A percentile compares a stretch with the other conserved stretches of the same genome.
These are phyloP conservation scores for Xiphophorus maculatus DNA, from an alignment of 2,113 vertebrate genomes.

Conservation along the genomic window DNA sequence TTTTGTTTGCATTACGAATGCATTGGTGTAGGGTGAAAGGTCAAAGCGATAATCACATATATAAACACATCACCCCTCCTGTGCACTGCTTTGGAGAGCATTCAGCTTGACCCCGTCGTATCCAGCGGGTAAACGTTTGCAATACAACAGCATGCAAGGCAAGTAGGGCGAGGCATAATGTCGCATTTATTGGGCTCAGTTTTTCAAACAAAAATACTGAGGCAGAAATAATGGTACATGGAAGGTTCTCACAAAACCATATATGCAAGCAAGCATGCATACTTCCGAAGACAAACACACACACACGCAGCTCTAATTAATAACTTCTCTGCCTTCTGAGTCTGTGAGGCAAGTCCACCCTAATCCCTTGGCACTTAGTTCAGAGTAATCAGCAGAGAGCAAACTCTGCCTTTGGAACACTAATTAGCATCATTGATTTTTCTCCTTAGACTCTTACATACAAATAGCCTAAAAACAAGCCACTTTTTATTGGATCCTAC, in stretches of 20 bases:
- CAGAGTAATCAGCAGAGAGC: slow-evolving; percentile 72
- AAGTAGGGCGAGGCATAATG: slow-evolving; percentile 1
- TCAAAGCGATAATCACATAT: slow-evolving; percentile 77
- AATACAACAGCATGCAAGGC: slow-evolving; percentile 46
- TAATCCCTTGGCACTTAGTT: slow-evolving; percentile 76
- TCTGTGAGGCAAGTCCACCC: slow-evolving; percentile 70
- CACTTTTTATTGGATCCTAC: slow-evolving; percentile 29
- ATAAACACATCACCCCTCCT: slow-evolving; percentile 69
- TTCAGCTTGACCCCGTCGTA: slow-evolving; percentile 54
- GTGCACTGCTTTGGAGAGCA: slow-evolving; percentile 38
- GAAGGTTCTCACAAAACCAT: slow-evolving; percentile 38
- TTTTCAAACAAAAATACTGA: slow-evolving; percentile 53
- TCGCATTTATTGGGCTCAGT: slow-evolving; percentile 31
- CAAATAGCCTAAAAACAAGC: slow-evolving; percentile 66
- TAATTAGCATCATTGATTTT: slow-evolving; percentile 79
- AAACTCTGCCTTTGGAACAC: slow-evolving; percentile 71
- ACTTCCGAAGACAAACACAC: slow-evolving; percentile 34
- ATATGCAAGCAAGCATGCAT: slow-evolving; percentile 30
- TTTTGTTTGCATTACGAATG: slow-evolving; percentile 76
- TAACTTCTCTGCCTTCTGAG: slow-evolving; percentile 71
- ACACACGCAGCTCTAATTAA: slow-evolving; percentile 68
- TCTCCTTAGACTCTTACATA: slow-evolving; percentile 62
- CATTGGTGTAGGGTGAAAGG: slow-evolving; percentile 61
- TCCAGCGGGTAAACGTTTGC: slow-evolving; percentile 70
- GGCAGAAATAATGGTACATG: slow-evolving; percentile 41